phyloP scores from a whole-genome alignment of 1,140 invertebrate species.

The Neodiprion lecontei region DNA sequence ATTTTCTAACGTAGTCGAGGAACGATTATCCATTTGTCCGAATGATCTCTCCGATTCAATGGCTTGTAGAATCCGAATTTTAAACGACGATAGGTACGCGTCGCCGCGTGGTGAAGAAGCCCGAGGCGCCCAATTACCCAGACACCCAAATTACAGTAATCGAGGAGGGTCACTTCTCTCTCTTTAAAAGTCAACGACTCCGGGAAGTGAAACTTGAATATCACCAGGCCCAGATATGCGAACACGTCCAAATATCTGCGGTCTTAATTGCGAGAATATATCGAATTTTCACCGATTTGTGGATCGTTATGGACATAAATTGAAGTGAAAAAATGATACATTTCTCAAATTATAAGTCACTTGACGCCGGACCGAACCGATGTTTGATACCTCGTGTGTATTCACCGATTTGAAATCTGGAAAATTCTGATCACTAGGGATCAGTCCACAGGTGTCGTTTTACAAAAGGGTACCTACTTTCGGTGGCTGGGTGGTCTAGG shows the following conservation, averaged over 20 bases:
- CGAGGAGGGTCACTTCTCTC: not conserved
- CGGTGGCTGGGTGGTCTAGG: not conserved
- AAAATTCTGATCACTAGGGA: not conserved
- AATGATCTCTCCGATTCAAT: not conserved
- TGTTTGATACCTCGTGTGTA: not conserved
- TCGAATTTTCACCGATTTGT: no score
- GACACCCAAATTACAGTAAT: constrained; percentile 1
- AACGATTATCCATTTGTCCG: no score
- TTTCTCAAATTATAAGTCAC: no score
- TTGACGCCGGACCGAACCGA: no score
- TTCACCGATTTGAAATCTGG: not conserved
- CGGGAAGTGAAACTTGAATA: not conserved
- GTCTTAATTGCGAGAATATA: no score
- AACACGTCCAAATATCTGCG: no score
- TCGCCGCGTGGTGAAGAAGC: not conserved
- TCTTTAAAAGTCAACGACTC: constrained; percentile 2
- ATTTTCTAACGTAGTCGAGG: no score
- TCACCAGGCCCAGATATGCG: not conserved
- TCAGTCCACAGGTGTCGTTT: not conserved
- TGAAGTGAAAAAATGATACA: no score
- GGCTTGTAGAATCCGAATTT: not conserved
- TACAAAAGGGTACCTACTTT: not conserved
- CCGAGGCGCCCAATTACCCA: constrained; percentile 3
- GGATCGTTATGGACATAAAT: no score
- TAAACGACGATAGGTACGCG: not conserved